These are phyloP conservation scores for Melanerpes formicivorus DNA, from an alignment of 2,113 vertebrate genomes.

Conservation along the genomic window DNA sequence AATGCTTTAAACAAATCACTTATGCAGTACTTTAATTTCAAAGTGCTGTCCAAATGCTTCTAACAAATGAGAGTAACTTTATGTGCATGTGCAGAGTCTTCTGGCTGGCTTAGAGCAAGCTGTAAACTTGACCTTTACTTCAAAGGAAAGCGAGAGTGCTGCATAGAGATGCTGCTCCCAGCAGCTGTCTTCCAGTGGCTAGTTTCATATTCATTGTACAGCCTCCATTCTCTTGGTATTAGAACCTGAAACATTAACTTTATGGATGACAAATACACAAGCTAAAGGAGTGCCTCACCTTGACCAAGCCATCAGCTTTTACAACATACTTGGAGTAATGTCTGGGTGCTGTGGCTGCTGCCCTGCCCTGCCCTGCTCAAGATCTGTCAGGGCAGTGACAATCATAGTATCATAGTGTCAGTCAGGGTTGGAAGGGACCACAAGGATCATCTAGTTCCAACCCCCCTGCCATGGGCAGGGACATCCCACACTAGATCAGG, in stretches of 20 bases:
- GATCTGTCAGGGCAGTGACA: background rate
- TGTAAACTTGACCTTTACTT: slow-evolving; percentile 17
- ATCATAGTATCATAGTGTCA: too few species aligned
- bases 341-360: background rate
- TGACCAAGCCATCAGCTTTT: background rate
- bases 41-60: background rate
- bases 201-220: background rate
- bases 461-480: too few species aligned
- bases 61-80: background rate
- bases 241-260: background rate
- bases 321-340: accelerated
- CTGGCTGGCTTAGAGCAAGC: background rate
- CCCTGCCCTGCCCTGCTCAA: background rate
- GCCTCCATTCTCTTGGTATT: background rate
- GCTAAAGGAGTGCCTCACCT: background rate
- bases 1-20: background rate
- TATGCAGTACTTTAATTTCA: background rate
- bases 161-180: background rate
- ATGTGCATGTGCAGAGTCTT: background rate
- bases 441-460: too few species aligned
- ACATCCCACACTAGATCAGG: too few species aligned
- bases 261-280: background rate
- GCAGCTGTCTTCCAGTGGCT: background rate
- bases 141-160: background rate
- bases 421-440: too few species aligned